Conservation (phyloP, 2,888 invertebrate species). For the Xestia sexstrigata region DNA sequence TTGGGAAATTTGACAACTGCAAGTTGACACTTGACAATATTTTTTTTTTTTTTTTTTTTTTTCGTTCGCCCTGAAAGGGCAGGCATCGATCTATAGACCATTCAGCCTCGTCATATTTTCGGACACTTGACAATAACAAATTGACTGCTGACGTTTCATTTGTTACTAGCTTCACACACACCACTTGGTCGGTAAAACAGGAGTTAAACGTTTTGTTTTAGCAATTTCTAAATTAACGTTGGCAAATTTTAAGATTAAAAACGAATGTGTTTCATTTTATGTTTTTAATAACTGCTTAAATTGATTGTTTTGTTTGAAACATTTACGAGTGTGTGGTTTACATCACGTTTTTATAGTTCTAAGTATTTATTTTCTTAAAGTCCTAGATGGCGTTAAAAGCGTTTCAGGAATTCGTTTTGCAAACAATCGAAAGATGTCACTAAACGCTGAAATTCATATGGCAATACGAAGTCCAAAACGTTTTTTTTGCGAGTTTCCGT, state of each 20-base stretch:
- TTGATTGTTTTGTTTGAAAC: too few relatives aligned
- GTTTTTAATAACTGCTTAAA: neutral
- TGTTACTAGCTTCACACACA: constrained; percentile 20
- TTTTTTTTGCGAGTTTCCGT: too few relatives aligned
- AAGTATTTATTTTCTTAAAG: neutral
- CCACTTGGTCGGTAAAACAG: constrained; percentile 34
- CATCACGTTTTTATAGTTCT: neutral
- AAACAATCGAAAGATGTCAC: constrained; percentile 31
- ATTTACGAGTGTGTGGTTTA: neutral
- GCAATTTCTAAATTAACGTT: neutral
- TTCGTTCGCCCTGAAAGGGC: too few relatives aligned
- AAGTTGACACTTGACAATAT: too few relatives aligned
- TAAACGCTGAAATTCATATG: too few relatives aligned
- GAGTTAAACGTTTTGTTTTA: neutral
- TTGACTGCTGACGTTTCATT: neutral
- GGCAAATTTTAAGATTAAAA: too few relatives aligned
- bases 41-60: too few relatives aligned
- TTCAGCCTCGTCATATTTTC: too few relatives aligned
- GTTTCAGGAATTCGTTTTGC: neutral
- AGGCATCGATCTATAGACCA: too few relatives aligned
- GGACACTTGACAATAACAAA: neutral
- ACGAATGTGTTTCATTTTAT: neutral
- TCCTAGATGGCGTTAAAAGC: constrained; percentile 28
- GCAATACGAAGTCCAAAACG: too few relatives aligned
- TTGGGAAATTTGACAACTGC: constrained; percentile 45